Evolutionary conservation across 2,797 vertebrate species (phyloP).

Genomic region (Todus mexicanus): DNA sequence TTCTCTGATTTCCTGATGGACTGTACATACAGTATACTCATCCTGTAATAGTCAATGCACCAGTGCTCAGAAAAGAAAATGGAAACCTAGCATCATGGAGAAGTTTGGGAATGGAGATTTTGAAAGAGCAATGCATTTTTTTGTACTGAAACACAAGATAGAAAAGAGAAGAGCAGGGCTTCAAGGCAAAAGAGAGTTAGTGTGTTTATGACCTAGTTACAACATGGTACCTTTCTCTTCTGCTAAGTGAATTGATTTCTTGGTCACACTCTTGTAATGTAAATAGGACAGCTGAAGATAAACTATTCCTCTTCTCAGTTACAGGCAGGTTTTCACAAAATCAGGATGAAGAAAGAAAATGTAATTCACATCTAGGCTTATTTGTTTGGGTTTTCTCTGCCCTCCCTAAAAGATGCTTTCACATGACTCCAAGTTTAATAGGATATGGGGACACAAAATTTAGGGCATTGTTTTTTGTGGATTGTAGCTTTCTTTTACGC

Average conservation of each 20-base stretch:
- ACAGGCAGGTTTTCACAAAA: not conserved
- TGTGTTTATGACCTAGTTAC: slow-evolving; percentile 54
- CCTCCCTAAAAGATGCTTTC: not conserved
- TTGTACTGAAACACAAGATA: not conserved
- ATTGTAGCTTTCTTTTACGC: not conserved
- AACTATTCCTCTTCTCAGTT: not conserved
- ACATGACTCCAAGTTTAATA: not conserved
- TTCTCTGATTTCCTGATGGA: not conserved
- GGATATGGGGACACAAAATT: not conserved
- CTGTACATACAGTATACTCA: not conserved
- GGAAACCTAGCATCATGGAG: not conserved
- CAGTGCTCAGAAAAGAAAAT: not conserved
- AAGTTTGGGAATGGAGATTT: not conserved
- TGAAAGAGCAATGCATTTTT: slow-evolving; percentile 9
- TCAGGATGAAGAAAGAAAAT: not conserved
- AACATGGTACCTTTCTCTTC: not conserved
- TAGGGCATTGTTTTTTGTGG: slow-evolving; percentile 16
- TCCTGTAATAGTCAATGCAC: not conserved
- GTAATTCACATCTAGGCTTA: not conserved
- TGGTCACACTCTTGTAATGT: not conserved
- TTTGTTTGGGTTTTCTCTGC: not conserved
- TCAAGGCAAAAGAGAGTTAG: slow-evolving; percentile 23
- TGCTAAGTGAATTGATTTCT: slow-evolving; percentile 45
- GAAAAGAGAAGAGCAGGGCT: not conserved
- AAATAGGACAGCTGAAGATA: slow-evolving; percentile 34